These are phyloP conservation scores for Ctenomys sociabilis DNA, from an alignment of 2,113 vertebrate species.

Conservation along the genomic window DNA sequence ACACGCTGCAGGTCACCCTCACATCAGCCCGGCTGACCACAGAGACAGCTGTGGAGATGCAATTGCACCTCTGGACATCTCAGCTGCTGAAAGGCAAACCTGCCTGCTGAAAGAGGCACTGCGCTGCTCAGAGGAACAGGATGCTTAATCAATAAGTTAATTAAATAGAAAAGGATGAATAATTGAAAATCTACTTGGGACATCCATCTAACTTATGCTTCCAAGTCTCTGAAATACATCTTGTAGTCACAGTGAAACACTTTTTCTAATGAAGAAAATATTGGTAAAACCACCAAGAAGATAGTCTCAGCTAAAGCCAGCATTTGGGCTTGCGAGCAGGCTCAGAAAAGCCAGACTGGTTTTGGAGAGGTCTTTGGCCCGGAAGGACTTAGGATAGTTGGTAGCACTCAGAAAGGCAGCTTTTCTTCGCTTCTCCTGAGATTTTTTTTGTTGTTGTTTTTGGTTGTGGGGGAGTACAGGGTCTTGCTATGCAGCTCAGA, in stretches of 20 bases:
- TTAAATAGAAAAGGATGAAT: conserved; percentile 45
- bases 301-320: neutral
- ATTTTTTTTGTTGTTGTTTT: too few relatives aligned
- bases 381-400: neutral
- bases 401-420: neutral
- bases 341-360: neutral
- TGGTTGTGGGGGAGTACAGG: too few relatives aligned
- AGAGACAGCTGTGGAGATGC: neutral
- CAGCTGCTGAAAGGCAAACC: neutral
- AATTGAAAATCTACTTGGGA: conserved; percentile 37
- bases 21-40: neutral
- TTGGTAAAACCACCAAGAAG: conserved; percentile 10
- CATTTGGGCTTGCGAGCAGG: neutral
- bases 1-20: neutral
- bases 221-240: neutral
- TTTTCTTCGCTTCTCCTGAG: neutral
- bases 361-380: neutral
- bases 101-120: neutral
- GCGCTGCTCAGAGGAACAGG: neutral
- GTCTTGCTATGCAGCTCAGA: too few relatives aligned
- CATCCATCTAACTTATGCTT: neutral
- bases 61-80: neutral
- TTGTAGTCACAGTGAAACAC: neutral
- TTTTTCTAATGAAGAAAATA: neutral
- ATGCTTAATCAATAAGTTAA: conserved; percentile 43